Base-by-base conservation (phyloP, 1,140 invertebrate genomes). In the Laupala kohalensis region DNA sequence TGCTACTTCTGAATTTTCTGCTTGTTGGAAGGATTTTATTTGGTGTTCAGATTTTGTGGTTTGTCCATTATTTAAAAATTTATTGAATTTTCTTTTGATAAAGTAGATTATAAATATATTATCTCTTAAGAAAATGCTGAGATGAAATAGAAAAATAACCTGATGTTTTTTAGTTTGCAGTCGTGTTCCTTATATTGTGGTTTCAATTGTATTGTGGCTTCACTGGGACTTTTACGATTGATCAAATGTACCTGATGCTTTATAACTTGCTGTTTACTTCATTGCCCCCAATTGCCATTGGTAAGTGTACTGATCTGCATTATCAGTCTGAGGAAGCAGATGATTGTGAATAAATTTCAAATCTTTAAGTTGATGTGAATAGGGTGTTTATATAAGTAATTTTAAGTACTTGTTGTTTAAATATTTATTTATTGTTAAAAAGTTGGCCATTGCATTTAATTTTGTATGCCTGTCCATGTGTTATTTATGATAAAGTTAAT, bases 261-360 rank as follows among this genome's bases (percentile, higher is more conserved):
- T 96, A 95, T 79, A 97, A 96, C 83, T 85, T 97, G 76, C 81
- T 96, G 74, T 97, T 96, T 80, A 96, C 94, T n/a, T 94, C 93
- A 64, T 84, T 95, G 76, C 94, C 94, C 53, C 93, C 94, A 6
- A 83, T 97, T 75, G 89, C 91, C 37, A 89, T 96, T 73, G 94
- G 94, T 88, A 79, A 84, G 80, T 76, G 30, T 23, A 69, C 5
- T 19, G 6, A 25, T 28, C 23, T 23, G 9, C 9, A 37, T 6
- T 69, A 26, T 19, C 25, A 2, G 23, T 69, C n/a, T n/a, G 23
- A 23, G 9, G 65, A 6, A 26, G n/a, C n/a, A n/a, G n/a, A n/a
- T n/a, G n/a, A n/a, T n/a, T n/a, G n/a, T n/a, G n/a, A n/a, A 6
- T 67, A 23, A 12, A 6, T 9, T 6, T 23, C 23, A 6, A 67